Percentiles rank a stretch among this genome's conserved stretches.
Conservation (phyloP, 2,113 vertebrate genomes). For the Gymnorhina tibicen region DNA sequence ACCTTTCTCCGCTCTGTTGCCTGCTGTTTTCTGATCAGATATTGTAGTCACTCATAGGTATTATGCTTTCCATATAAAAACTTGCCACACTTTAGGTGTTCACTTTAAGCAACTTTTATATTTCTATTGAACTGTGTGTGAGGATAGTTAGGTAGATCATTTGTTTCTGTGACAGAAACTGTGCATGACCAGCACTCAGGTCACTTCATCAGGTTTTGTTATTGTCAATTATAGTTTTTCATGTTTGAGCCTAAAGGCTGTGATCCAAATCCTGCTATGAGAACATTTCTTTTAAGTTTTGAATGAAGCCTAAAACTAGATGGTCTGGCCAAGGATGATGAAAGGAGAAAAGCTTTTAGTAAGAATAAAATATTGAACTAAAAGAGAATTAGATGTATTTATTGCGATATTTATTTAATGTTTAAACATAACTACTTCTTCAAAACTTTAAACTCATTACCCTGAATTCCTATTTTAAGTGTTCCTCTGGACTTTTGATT, state of each 20-base stretch:
- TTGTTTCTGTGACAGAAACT: background rate
- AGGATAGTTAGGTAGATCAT: background rate
- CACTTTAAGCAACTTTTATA: background rate
- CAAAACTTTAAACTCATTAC: background rate
- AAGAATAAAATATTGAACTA: background rate
- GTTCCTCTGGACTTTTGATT: background rate
- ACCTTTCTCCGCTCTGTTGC: background rate
- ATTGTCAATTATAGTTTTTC: background rate
- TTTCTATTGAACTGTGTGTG: background rate
- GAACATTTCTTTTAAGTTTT: background rate
- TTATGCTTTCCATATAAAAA: background rate
- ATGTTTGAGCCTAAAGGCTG: background rate
- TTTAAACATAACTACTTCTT: background rate
- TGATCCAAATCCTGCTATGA: background rate
- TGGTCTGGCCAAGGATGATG: background rate
- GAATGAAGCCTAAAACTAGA: background rate
- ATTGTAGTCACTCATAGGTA: background rate
- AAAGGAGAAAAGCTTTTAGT: background rate
- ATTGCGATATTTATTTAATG: background rate
- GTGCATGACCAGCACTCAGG: background rate
- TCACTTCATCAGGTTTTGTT: background rate
- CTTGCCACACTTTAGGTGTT: background rate
- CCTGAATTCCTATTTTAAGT: constrained; percentile 7
- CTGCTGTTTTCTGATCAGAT: background rate
- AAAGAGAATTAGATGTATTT: background rate